Evolutionary conservation across 1,140 invertebrate genomes (phyloP), one percentile per base, ranked within the genome.

Genomic region (Drosophila neocordata): DNA sequence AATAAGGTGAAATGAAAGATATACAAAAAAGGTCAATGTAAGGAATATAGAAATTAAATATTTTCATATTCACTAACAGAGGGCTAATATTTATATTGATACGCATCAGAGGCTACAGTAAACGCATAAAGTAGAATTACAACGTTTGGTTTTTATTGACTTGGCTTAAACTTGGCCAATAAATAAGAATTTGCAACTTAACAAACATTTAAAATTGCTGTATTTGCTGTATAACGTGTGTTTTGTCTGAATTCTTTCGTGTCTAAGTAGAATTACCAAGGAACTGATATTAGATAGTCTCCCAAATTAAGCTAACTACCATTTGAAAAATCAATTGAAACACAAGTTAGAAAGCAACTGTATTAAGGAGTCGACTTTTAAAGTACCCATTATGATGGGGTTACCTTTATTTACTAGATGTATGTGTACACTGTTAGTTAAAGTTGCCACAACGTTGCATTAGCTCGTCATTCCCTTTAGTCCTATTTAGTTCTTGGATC

Each of bases 301-400:
- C 24, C 27, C 53, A 56, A 56, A 56, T 56, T 56, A 56, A 56
- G 27, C 53, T 56, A 56, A 56, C 53, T 18, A 56, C 53, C 53
- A 56, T 56, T 55, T 48, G 15, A 12, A 56, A 56, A 56, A 56
- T 56, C 53, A 56, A 56, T 56, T 56, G 53, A 56, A 56, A 56
- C 13, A 34, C 53, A 35, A 56, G 13, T 31, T 35, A 1, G 15
- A 34, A 56, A 8, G 22, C 7, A 15, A n/a, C 6, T 9, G 15
- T 7, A 24, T 11, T n/a, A 0, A 11, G 13, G 13, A 35, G 8
- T 56, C 53, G 53, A 56, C 53, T 15, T 15, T 2, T 0, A 13
- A 34, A 56, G 15, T 56, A 35, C 27, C 53, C 9, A 34, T 3
- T 56, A 34, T 18, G 1, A 6, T 31, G 22, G 4, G 24, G 15